Evolutionary conservation across 2,113 vertebrate genomes (phyloP).

Genomic region (Sinocyclocheilus rhinocerous): DNA sequence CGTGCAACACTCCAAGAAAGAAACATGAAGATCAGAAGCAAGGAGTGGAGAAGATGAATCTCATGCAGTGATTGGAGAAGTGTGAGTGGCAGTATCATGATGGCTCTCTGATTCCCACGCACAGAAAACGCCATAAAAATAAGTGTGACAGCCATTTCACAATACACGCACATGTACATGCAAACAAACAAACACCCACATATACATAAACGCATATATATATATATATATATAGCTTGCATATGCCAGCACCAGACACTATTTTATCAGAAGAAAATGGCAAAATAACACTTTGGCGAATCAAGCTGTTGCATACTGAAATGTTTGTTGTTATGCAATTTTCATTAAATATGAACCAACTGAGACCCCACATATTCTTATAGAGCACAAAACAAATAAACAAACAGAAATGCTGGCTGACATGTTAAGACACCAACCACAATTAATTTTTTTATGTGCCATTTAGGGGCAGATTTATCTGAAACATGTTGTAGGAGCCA

Average conservation of each 20-base stretch:
- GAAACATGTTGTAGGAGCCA: not conserved
- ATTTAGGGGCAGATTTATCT: not conserved
- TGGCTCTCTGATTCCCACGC: conserved; percentile 2
- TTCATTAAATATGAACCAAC: not conserved
- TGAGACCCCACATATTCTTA: not conserved
- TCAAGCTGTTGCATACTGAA: not conserved
- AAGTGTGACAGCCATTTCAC: not conserved
- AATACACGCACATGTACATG: not conserved
- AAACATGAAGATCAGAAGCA: conserved; percentile 13
- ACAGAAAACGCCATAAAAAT: not conserved
- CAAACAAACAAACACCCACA: conserved; percentile 15
- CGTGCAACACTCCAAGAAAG: conserved; percentile 11
- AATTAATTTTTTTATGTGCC: not conserved
- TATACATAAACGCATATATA: not conserved
- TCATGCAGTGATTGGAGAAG: not conserved
- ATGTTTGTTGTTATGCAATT: not conserved
- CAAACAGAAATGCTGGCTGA: not conserved
- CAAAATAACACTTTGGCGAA: not conserved
- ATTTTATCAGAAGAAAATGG: not conserved
- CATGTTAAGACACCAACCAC: not conserved
- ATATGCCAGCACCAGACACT: not conserved
- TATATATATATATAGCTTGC: not conserved
- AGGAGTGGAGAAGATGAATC: not conserved
- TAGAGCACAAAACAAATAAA: not conserved
- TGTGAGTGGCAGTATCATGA: not conserved